Conservation (phyloP, 2,113 vertebrate species). For the Suricata suricatta region DNA sequence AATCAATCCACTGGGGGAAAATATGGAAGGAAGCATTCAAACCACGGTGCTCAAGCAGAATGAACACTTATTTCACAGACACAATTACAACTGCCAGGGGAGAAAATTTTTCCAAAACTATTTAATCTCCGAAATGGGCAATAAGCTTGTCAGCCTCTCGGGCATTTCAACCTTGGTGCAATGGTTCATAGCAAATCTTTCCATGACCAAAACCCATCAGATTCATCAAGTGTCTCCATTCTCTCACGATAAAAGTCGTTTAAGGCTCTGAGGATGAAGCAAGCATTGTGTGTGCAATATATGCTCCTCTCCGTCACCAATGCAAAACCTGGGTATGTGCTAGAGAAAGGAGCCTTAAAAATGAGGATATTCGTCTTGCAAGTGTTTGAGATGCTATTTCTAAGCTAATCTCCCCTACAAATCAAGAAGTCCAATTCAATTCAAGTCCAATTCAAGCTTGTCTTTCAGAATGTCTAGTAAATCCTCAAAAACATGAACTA, state of each 20-base stretch:
- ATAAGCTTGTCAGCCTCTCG: constrained; percentile 70
- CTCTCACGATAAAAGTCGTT: constrained; percentile 55
- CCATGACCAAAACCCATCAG: constrained; percentile 36
- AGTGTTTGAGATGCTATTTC: constrained; percentile 48
- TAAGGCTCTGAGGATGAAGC: constrained; percentile 1
- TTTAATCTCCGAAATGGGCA: constrained; percentile 77
- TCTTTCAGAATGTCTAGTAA: constrained; percentile 39
- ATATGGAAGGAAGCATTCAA: constrained; percentile 39
- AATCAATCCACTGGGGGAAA: constrained; percentile 41
- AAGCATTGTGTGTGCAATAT: constrained; percentile 9
- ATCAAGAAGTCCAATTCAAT: constrained; percentile 48
- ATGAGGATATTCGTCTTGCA: constrained; percentile 44
- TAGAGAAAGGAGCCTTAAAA: not conserved
- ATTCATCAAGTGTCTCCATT: constrained; percentile 63
- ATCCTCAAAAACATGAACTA: constrained; percentile 42
- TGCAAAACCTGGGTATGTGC: not conserved
- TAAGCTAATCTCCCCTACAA: constrained; percentile 48
- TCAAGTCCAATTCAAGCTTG: constrained; percentile 46
- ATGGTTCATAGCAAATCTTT: constrained; percentile 58
- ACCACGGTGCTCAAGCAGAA: not conserved
- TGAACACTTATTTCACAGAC: constrained; percentile 66
- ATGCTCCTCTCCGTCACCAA: constrained; percentile 15
- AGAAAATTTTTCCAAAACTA: constrained; percentile 67
- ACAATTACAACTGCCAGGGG: constrained; percentile 68
- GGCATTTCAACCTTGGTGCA: constrained; percentile 67